phyloP scores from a whole-genome alignment of 2,113 vertebrate species.

The Acanthochromis polyacanthus region DNA sequence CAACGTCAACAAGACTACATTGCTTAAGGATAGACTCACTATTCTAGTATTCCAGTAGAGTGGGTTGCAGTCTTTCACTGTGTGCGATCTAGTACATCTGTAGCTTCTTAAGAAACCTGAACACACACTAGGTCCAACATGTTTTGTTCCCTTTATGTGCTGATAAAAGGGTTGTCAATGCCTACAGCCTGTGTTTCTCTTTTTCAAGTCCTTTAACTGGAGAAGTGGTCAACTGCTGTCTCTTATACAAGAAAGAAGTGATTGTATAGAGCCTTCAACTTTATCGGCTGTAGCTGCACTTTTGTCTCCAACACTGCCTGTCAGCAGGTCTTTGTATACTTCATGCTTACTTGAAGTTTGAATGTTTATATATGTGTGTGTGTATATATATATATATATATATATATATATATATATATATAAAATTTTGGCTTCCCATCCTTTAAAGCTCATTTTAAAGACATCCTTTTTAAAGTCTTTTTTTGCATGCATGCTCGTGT shows the following conservation, averaged over 20 bases:
- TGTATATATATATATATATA: neutral
- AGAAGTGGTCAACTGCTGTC: neutral
- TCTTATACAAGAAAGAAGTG: conserved; percentile 17
- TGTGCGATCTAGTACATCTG: neutral
- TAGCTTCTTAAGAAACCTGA: neutral
- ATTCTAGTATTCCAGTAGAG: neutral
- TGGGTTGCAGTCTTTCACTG: neutral
- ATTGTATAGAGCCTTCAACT: neutral
- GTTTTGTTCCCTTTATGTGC: conserved; percentile 1
- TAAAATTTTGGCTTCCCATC: too few relatives aligned
- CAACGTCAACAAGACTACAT: neutral
- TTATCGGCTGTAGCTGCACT: conserved; percentile 12
- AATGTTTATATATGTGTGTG: too few relatives aligned
- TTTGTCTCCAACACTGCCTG: conserved; percentile 7
- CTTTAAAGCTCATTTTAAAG: too few relatives aligned
- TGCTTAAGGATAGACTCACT: neutral
- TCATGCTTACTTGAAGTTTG: conserved; percentile 8
- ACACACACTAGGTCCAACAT: neutral
- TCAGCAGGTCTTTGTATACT: conserved; percentile 14
- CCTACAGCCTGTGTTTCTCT: neutral
- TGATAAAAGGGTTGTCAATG: conserved; percentile 15
- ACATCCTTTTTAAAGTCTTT: neutral
- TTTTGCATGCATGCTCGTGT: neutral
- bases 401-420: too few relatives aligned
- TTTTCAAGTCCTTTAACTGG: conserved; percentile 11